Percentiles rank a stretch among this genome's conserved stretches.
These are phyloP conservation scores for Mimas tiliae DNA, from an alignment of 2,888 invertebrate genomes.

Conservation along the genomic window DNA sequence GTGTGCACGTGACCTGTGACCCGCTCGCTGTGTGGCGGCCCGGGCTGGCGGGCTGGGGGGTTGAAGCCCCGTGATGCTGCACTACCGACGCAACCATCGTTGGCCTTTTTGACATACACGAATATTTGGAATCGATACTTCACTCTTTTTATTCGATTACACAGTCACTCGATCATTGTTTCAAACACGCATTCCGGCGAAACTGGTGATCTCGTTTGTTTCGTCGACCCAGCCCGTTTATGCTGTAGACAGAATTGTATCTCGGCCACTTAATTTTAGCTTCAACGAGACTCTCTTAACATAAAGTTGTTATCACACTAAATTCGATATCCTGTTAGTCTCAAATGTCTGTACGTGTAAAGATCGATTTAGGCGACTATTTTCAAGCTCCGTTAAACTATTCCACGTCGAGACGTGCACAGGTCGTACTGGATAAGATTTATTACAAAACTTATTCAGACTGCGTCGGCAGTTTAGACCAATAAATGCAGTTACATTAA, in stretches of 20 bases:
- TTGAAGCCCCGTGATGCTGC: slow-evolving; percentile 55
- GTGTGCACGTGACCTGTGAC: slow-evolving; percentile 72
- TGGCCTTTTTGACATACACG: slow-evolving; percentile 29
- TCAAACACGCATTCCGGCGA: not conserved
- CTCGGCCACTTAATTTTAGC: too few relatives aligned
- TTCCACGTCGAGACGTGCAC: not conserved
- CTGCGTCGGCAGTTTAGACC: not conserved
- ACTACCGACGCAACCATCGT: slow-evolving; percentile 47
- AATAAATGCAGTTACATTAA: not conserved
- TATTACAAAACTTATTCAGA: slow-evolving; percentile 10
- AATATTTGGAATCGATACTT: slow-evolving; percentile 46
- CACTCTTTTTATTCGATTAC: slow-evolving; percentile 37
- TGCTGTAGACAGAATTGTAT: too few relatives aligned
- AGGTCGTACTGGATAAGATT: not conserved
- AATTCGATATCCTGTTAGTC: not conserved
- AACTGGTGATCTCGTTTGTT: not conserved
- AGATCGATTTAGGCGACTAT: not conserved
- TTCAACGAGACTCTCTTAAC: too few relatives aligned
- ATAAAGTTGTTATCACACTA: not conserved
- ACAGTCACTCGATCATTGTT: slow-evolving; percentile 7
- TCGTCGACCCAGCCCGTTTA: too few relatives aligned
- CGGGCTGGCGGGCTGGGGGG: slow-evolving; percentile 33
- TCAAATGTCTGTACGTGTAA: not conserved
- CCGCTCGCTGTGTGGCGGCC: slow-evolving; percentile 65
- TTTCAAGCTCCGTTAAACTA: slow-evolving; percentile 6